Evolutionary conservation across 2,113 vertebrate genomes (phyloP).

Genomic region (Callipepla squamata): DNA sequence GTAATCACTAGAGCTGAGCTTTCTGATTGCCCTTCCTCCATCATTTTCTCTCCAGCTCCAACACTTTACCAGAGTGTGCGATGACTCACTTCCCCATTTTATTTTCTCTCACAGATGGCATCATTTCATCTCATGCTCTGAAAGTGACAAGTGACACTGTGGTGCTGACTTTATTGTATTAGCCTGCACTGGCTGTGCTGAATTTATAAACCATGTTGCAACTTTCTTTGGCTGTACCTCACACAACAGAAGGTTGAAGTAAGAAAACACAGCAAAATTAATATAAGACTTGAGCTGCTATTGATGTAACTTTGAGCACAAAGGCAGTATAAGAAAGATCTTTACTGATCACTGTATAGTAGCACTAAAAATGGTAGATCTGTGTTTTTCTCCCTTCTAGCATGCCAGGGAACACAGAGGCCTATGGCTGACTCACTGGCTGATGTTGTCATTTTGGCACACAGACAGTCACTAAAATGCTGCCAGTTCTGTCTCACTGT

Average conservation of each 20-base stretch:
- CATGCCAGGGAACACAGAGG: not conserved
- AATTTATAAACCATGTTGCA: not conserved
- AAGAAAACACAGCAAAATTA: not conserved
- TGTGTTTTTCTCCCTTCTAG: not conserved
- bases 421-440: not conserved
- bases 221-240: not conserved
- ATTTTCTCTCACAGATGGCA: conserved; percentile 60
- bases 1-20: conserved; percentile 22
- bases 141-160: conserved; percentile 57
- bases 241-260: not conserved
- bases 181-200: not conserved
- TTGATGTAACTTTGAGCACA: not conserved
- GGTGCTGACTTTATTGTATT: conserved; percentile 36
- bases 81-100: conserved; percentile 55
- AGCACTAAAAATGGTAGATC: not conserved
- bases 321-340: not conserved
- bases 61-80: conserved; percentile 28
- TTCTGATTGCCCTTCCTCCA: conserved; percentile 50
- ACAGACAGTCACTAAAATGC: not conserved
- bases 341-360: not conserved
- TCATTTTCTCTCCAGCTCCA: conserved; percentile 49
- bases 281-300: not conserved
- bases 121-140: conserved; percentile 50
- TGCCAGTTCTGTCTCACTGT: conserved; percentile 4
- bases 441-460: conserved; percentile 7